These are phyloP conservation scores for Zoanthus sansibaricus DNA, from an alignment of 92 coral and sea anemone species.

Conservation along the genomic window DNA sequence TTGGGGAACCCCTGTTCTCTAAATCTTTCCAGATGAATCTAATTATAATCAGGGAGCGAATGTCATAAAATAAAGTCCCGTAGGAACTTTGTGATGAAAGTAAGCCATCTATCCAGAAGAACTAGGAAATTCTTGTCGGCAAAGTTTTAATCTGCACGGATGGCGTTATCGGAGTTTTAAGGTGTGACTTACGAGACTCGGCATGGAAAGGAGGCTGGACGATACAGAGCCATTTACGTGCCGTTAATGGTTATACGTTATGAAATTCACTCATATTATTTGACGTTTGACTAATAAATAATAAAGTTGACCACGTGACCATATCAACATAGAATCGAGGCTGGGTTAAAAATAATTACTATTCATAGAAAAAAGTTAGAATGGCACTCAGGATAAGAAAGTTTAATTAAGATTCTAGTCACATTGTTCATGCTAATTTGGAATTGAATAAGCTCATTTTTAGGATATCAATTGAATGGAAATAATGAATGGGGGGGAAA, in stretches of 20 bases:
- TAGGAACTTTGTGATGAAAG: neutral
- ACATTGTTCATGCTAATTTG: neutral
- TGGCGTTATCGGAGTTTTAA: neutral
- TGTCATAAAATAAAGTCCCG: neutral
- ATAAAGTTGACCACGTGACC: neutral
- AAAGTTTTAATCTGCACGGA: neutral
- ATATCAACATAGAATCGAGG: neutral
- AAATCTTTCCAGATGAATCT: no score
- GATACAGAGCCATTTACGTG: neutral
- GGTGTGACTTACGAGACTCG: neutral
- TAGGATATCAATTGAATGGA: neutral
- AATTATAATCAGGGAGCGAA: neutral
- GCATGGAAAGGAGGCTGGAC: slow-evolving; percentile 4
- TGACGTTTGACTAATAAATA: neutral
- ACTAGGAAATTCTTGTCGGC: neutral
- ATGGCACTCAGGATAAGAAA: neutral
- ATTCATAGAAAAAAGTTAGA: neutral
- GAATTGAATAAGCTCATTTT: neutral
- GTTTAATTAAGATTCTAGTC: neutral
- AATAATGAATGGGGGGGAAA: neutral
- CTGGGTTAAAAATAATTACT: neutral
- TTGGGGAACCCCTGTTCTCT: no score
- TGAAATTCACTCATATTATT: neutral
- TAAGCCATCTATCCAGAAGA: neutral
- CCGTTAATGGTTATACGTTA: neutral